Base-by-base conservation (phyloP, 2,113 vertebrate species). In the Oncorhynchus kisutch region DNA sequence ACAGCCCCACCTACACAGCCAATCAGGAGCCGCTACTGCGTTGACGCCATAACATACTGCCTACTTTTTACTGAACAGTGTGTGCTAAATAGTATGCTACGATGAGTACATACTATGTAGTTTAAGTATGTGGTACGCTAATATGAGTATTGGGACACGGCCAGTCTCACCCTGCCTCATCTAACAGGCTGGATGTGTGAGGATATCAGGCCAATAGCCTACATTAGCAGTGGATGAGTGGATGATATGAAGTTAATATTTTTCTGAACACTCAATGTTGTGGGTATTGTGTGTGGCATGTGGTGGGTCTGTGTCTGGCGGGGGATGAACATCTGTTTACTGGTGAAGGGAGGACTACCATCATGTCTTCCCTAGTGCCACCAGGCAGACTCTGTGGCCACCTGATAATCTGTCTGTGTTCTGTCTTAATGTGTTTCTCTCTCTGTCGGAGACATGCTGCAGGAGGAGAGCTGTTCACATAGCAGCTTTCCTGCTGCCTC, bases 241-340 rank as follows among this genome's bases (percentile, higher is more conserved):
- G 4, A 25, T 67, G 60, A 16, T 59, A 60, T 18, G 57, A 39
- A 31, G 62, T 66, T 64, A 16, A 1, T 74, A 79, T 74, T 70
- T 66, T 24, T 59, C 54, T 65, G 22, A 73, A 62, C 67, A 45
- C 29, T 72, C 62, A 60, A 71, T 81, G 79, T 73, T 81, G 67
- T 57, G 71, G 57, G 68, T 49, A 34, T 78, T 82, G 76, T 79
- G 2, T 29, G 77, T 72, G 81, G 70, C 70, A 78, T 87, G 76
- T 3, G 72, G 80, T 62, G 70, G 59, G 3, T 49, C 75, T 65
- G 57, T 4, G n/a, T n/a, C n/a, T 34, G 74, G 68, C 71, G 75
- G 73, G 78, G 70, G 79, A 70, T 81, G 45, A 76, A 78, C 66
- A 84, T 75, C 78, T 78, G 71, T 67, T 67, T 69, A 1, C 54